Evolutionary conservation across 35 echinoderm and acorn worm genomes (phyloP), one percentile per base, ranked within the genome.

Genomic region (Apostichopus parvimensis): DNA sequence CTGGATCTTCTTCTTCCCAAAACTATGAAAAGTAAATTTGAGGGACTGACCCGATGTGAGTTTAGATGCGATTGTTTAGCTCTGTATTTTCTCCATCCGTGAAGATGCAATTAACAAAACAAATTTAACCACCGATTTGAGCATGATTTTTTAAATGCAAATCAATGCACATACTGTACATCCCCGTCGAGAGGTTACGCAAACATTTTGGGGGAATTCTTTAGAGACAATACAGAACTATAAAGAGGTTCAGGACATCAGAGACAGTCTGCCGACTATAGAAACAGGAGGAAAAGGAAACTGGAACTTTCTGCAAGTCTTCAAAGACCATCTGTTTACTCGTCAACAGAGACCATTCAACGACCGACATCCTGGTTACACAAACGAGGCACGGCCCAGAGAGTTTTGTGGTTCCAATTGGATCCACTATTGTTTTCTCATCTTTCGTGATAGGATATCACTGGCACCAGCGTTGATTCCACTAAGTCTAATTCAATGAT

Each of bases 1-100:
- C 34, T 68, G 64, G 64, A 11, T 68, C 18, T 68, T 68, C 64
- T 68, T 68, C 9, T 68, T 68, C 9, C 64, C 64, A 82, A 56
- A 82, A 56, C 79, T 82, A 53, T 82, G 34, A 54, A 82, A 82
- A 82, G 79, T 54, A 82, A 82, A 82, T 82, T 82, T 82, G 79
- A 82, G 14, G 20, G 53, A 15, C 6, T 82, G 52, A 55, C 4
- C 79, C n/a, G 52, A 82, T 45, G 4, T 45, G 34, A 45, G 34
- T 45, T 45, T 2, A 82, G 26, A 6, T 5, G 79, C 79, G 14
- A 8, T 34, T 12, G 79, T 56, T 82, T 54, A 12, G 54, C 79
- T 56, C 4, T 53, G 53, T 56, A 56, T 55, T 82, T 55, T 14
- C 7, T 56, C 34, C n/a, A 1, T 82, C 79, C 52, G 1, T 82